Evolutionary conservation across 2,797 vertebrate genomes (phyloP).

Genomic region (Aldrovandia affinis): DNA sequence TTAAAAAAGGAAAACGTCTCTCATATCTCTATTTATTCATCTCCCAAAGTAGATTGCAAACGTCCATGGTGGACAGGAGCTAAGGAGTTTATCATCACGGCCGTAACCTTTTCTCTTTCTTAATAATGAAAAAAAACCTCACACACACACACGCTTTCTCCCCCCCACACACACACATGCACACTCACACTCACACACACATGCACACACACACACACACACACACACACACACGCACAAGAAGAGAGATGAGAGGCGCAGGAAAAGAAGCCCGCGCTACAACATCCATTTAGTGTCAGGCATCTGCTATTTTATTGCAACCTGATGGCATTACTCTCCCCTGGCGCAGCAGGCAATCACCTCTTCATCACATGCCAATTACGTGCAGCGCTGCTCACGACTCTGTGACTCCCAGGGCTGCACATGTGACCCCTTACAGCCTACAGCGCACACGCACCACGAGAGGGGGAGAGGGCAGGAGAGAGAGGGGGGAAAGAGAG

Average conservation of each 20-base stretch:
- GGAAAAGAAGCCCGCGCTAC: slow-evolving; percentile 64
- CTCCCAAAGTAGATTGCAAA: slow-evolving; percentile 58
- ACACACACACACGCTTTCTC: neutral
- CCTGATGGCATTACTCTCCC: slow-evolving; percentile 81
- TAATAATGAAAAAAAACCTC: slow-evolving; percentile 40
- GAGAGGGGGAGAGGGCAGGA: neutral
- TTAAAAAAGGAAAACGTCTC: slow-evolving; percentile 12
- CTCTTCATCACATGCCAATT: slow-evolving; percentile 86
- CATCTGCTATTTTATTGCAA: slow-evolving; percentile 81
- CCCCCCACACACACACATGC: slow-evolving; percentile 57
- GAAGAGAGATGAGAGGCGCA: slow-evolving; percentile 50
- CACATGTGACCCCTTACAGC: neutral
- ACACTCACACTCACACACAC: too few relatives aligned
- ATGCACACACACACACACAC: slow-evolving; percentile 29
- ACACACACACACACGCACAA: slow-evolving; percentile 48
- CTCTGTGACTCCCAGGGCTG: slow-evolving; percentile 40
- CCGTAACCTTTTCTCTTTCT: slow-evolving; percentile 64
- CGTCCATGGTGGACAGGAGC: slow-evolving; percentile 52
- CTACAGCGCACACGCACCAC: neutral
- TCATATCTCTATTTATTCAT: slow-evolving; percentile 48
- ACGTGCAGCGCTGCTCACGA: slow-evolving; percentile 75
- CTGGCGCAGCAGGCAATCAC: slow-evolving; percentile 79
- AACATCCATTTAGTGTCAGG: slow-evolving; percentile 76
- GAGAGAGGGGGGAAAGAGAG: neutral
- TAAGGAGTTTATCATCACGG: slow-evolving; percentile 64